Base-by-base conservation (phyloP, 2,888 invertebrate genomes). In the Leucoptera coffeella region DNA sequence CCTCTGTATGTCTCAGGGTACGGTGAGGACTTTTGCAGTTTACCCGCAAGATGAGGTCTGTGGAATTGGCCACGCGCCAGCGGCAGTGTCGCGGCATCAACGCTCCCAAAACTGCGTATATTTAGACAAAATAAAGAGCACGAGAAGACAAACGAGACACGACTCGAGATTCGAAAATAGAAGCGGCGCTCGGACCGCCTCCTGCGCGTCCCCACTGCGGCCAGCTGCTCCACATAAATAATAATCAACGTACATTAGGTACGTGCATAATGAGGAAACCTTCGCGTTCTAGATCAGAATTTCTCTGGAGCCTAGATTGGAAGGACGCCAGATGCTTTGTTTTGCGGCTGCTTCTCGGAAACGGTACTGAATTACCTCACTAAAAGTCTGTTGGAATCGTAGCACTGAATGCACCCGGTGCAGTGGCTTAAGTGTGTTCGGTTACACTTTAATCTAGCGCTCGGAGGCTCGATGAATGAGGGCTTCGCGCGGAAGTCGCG, bases 101-200 rank as follows among this genome's bases (percentile, higher is more conserved):
- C 56, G 69, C 60, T 67, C 67, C 69, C 67, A 65, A 69, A 69
- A 67, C 67, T 65, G 60, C 64, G 67, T 69, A 69, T 69, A 67
- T 67, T 69, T 69, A 67, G 67, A 69, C 64, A 67, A 69, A 69
- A 69, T 69, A 67, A 69, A 69, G 67, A 69, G 65, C 60, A 60
- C 53, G 50, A 56, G 64, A 67, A 67, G 65, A 69, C 69, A 67
- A 67, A 65, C 65, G 67, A 65, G 69, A 69, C 62, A 60, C 67
- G 58, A 65, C 56, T 65, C 64, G n/a, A 60, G 65, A 60, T 67
- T 67, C 67, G 65, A 64, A 67, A 69, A 69, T 67, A 67, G 60
- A 61, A 47, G 35, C 58, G 61, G 62, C 64, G 65, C 60, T 64
- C 62, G 58, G 42, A 50, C 39, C 39, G 42, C 41, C 37, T 52